Conservation (phyloP, 2,888 invertebrate species). For the Andrena flavipes region DNA sequence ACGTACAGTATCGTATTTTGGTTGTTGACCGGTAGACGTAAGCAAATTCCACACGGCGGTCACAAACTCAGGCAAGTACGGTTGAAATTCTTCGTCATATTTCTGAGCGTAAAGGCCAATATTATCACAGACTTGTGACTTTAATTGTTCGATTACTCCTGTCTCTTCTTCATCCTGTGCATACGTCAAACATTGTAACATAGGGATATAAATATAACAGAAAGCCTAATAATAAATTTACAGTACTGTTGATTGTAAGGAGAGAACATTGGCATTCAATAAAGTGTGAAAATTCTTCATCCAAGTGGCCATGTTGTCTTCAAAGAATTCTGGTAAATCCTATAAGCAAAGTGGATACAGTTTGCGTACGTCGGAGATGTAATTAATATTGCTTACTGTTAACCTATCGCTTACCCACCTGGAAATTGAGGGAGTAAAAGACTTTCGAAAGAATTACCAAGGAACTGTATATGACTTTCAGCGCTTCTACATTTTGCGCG, state of each 20-base stretch:
- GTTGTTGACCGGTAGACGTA: slow-evolving; percentile 92
- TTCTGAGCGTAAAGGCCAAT: slow-evolving; percentile 97
- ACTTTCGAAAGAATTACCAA: slow-evolving; percentile 96
- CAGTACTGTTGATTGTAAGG: slow-evolving; percentile 87
- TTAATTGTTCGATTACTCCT: slow-evolving; percentile 95
- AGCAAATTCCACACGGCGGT: slow-evolving; percentile 97
- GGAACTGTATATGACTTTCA: slow-evolving; percentile 95
- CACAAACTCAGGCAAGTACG: slow-evolving; percentile 96
- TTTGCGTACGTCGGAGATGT: background rate
- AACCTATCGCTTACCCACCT: slow-evolving; percentile 85
- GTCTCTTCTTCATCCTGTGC: slow-evolving; percentile 93
- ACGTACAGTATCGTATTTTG: slow-evolving; percentile 95
- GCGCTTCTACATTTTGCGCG: slow-evolving; percentile 91
- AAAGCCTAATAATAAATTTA: slow-evolving; percentile 42
- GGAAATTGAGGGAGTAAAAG: slow-evolving; percentile 98
- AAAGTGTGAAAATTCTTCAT: slow-evolving; percentile 96
- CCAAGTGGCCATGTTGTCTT: slow-evolving; percentile 98
- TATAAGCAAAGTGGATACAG: slow-evolving; percentile 72
- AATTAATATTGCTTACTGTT: background rate
- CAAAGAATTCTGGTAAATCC: slow-evolving; percentile 99
- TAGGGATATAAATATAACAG: slow-evolving; percentile 25
- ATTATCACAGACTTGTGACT: slow-evolving; percentile 98
- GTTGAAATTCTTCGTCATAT: slow-evolving; percentile 98
- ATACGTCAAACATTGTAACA: slow-evolving; percentile 50
- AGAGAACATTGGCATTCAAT: slow-evolving; percentile 91